Evolutionary conservation across 2,888 invertebrate genomes (phyloP).

Genomic region (Luperina testacea): DNA sequence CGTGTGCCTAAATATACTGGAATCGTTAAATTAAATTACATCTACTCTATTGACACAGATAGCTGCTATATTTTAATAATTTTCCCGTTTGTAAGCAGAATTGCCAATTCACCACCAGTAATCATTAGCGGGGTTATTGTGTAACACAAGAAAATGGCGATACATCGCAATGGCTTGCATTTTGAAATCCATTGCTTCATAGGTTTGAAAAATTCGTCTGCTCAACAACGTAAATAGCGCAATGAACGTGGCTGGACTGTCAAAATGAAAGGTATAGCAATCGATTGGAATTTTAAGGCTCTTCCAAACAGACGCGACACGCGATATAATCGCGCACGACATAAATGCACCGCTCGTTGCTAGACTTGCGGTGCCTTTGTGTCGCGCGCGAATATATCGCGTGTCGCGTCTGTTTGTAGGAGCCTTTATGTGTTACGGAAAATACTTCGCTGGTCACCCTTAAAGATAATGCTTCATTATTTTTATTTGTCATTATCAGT

Average conservation of each 20-base stretch:
- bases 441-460: neutral
- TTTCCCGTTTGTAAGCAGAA: constrained; percentile 1
- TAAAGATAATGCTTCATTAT: constrained; percentile 4
- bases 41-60: neutral
- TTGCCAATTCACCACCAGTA: neutral
- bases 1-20: neutral
- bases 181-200: neutral
- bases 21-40: neutral
- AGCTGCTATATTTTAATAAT: neutral
- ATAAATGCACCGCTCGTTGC: no score
- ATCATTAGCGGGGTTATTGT: neutral
- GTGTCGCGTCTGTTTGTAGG: no score
- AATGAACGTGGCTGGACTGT: neutral
- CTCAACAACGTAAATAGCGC: neutral
- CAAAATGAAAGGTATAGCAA: neutral
- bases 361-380: no score
- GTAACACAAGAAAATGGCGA: neutral
- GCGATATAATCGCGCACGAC: no score
- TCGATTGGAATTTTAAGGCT: neutral
- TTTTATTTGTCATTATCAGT: constrained; percentile 3
- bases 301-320: no score
- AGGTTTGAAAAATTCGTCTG: neutral
- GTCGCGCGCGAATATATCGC: no score
- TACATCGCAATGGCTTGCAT: neutral
- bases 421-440: neutral